Evolutionary conservation across 2,113 vertebrate species (phyloP).

Genomic region (Ctenodactylus gundi): DNA sequence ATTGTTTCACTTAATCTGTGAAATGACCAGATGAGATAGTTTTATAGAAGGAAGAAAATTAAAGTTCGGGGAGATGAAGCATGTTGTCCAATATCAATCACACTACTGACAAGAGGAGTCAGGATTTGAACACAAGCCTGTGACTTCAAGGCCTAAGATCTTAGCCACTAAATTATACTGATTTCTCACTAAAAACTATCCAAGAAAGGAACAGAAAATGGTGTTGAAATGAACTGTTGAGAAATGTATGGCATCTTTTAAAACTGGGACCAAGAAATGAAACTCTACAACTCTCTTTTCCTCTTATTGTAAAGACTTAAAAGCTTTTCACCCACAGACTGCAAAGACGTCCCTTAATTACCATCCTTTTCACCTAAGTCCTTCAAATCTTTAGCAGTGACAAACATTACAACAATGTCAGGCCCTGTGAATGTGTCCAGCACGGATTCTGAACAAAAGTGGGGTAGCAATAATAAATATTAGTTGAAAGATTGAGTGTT

Average conservation of each 20-base stretch:
- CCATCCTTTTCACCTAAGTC: background rate
- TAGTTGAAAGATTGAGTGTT: slow-evolving; percentile 46
- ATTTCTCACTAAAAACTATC: background rate
- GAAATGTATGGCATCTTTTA: background rate
- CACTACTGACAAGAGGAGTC: background rate
- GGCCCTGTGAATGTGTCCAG: slow-evolving; percentile 66
- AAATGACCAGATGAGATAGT: background rate
- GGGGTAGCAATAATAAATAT: slow-evolving; percentile 61
- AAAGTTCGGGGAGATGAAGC: background rate
- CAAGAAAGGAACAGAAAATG: background rate
- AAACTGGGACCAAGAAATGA: background rate
- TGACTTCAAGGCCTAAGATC: background rate
- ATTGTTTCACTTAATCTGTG: slow-evolving; percentile 20
- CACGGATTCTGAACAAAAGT: slow-evolving; percentile 22
- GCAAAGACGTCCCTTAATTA: slow-evolving; percentile 42
- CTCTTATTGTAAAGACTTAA: background rate
- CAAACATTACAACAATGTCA: slow-evolving; percentile 30
- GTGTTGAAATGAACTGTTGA: background rate
- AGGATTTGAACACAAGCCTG: slow-evolving; percentile 24
- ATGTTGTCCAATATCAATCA: background rate
- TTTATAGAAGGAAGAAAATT: slow-evolving; percentile 29
- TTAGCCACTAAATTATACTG: background rate
- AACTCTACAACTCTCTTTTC: background rate
- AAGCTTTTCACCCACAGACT: background rate
- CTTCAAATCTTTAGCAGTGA: slow-evolving; percentile 52